phyloP scores from a whole-genome alignment of 2,797 vertebrate genomes.

The Lates japonicus region DNA sequence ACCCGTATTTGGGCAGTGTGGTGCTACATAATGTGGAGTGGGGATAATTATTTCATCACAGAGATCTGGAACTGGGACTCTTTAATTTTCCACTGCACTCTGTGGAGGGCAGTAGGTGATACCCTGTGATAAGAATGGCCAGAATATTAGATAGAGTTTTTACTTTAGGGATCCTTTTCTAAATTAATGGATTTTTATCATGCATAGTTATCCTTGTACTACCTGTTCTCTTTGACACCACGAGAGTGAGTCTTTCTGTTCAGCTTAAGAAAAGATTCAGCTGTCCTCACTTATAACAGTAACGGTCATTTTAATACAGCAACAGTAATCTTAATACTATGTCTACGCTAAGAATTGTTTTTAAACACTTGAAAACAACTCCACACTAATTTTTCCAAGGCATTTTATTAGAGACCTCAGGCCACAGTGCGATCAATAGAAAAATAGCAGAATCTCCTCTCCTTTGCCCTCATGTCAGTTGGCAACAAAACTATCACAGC shows the following conservation, averaged over 20 bases:
- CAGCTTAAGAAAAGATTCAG: neutral
- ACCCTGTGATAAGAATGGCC: neutral
- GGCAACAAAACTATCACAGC: no score
- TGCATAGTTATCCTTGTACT: neutral
- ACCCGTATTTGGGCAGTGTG: conserved; percentile 34
- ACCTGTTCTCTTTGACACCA: neutral
- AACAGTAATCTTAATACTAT: no score
- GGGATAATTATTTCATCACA: conserved; percentile 55
- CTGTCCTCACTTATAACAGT: neutral
- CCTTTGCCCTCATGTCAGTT: neutral
- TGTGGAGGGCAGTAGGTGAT: conserved; percentile 6
- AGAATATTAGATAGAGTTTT: neutral
- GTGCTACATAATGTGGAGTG: conserved; percentile 33
- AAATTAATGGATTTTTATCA: conserved; percentile 27
- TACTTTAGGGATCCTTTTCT: neutral
- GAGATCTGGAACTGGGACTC: conserved; percentile 14
- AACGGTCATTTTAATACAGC: neutral
- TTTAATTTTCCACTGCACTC: conserved; percentile 21
- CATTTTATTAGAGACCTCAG: no score
- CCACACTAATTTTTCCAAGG: no score
- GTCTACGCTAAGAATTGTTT: no score
- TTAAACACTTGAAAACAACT: no score
- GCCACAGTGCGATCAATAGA: neutral
- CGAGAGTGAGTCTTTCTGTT: neutral
- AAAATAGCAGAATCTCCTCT: neutral